phyloP scores from a whole-genome alignment of 2,797 vertebrate species.

The Periophthalmus magnuspinnatus region DNA sequence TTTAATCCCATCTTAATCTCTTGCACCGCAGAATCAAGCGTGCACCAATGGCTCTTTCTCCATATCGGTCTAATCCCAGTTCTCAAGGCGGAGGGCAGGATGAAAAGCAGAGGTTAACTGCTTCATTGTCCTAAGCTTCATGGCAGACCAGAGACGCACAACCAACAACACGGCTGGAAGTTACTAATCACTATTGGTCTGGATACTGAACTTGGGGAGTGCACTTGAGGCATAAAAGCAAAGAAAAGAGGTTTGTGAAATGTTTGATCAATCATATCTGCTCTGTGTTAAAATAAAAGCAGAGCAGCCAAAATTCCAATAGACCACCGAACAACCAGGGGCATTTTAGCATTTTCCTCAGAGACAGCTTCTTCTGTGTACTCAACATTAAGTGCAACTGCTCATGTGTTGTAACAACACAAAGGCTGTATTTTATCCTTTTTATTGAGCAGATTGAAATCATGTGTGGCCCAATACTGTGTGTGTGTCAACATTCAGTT shows the following conservation, averaged over 20 bases:
- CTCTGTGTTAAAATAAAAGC: slow-evolving; percentile 6
- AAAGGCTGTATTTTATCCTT: neutral
- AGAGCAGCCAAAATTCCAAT: slow-evolving; percentile 7
- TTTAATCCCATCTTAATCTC: slow-evolving; percentile 55
- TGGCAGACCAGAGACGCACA: slow-evolving; percentile 21
- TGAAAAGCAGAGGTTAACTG: slow-evolving; percentile 60
- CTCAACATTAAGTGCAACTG: neutral
- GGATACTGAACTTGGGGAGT: neutral
- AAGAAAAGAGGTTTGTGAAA: neutral
- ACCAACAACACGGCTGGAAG: slow-evolving; percentile 1
- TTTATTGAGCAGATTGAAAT: neutral
- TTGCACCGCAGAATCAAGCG: slow-evolving; percentile 32
- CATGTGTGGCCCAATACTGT: neutral
- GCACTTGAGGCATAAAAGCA: neutral
- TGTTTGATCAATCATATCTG: neutral
- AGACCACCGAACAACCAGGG: neutral
- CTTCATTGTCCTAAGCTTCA: slow-evolving; percentile 27
- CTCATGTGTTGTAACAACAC: neutral
- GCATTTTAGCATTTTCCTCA: neutral
- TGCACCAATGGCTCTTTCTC: slow-evolving; percentile 56
- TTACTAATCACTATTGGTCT: neutral
- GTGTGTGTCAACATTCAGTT: neutral
- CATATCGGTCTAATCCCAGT: slow-evolving; percentile 72
- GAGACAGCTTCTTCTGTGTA: neutral
- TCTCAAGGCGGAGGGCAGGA: slow-evolving; percentile 47